These are phyloP conservation scores for Hyphantria cunea DNA, from an alignment of 1,140 invertebrate genomes.

Conservation along the genomic window DNA sequence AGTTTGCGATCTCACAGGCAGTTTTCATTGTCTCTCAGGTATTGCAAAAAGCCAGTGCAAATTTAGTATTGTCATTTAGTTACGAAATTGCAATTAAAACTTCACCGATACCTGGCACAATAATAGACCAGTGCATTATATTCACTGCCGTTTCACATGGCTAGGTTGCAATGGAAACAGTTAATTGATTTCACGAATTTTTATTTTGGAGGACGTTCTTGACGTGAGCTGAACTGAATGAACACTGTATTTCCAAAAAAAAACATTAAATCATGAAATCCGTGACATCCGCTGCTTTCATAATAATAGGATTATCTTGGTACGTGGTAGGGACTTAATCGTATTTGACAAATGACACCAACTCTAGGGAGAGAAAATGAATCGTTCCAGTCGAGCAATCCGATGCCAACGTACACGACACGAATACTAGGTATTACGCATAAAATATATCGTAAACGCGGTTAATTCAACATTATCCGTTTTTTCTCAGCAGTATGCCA, in stretches of 20 bases:
- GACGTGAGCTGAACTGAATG: too few species aligned
- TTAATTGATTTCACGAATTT: constrained; percentile 7
- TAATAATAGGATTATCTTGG: constrained; percentile 35
- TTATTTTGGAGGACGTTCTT: neutral
- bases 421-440: constrained; percentile 30
- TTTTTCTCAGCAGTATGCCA: constrained; percentile 33
- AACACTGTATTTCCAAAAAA: constrained; percentile 1
- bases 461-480: constrained; percentile 35
- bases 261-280: neutral
- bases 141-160: constrained; percentile 20
- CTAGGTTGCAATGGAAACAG: constrained; percentile 2
- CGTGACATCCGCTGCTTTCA: constrained; percentile 35
- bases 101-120: constrained; percentile 11
- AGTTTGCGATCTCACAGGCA: constrained; percentile 47
- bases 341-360: constrained; percentile 48
- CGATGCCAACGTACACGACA: constrained; percentile 31
- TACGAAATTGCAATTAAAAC: constrained; percentile 35
- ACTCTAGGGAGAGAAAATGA: constrained; percentile 36
- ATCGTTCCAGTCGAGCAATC: constrained; percentile 9
- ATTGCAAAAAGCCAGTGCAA: constrained; percentile 52
- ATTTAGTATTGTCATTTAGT: constrained; percentile 39
- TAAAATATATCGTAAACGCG: constrained; percentile 19
- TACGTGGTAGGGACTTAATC: constrained; percentile 37
- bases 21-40: constrained; percentile 45
- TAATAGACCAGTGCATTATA: constrained; percentile 10